Evolutionary conservation across 2,797 vertebrate genomes (phyloP).

Genomic region (Clamator glandarius): DNA sequence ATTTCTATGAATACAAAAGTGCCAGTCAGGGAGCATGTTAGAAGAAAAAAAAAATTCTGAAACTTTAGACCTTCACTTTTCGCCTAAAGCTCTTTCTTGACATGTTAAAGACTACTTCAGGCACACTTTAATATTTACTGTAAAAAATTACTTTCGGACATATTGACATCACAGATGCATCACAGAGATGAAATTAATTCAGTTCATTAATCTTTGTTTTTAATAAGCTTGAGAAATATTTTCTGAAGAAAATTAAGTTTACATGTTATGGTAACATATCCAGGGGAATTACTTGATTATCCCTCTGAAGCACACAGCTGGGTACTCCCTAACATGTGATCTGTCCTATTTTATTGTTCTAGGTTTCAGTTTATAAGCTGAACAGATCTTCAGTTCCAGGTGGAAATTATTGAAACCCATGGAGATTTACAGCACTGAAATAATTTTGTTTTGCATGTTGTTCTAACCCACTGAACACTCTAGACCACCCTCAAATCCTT

Average conservation of each 20-base stretch:
- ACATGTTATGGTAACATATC: background rate
- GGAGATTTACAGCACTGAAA: background rate
- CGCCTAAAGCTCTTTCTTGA: background rate
- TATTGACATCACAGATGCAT: background rate
- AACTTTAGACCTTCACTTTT: background rate
- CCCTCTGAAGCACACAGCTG: background rate
- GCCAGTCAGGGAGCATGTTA: background rate
- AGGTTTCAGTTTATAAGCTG: background rate
- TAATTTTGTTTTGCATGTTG: background rate
- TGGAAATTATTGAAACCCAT: background rate
- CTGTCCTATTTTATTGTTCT: background rate
- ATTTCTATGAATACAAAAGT: background rate
- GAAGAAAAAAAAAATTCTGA: background rate
- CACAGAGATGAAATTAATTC: background rate
- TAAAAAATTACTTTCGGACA: rapidly evolving
- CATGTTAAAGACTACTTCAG: background rate
- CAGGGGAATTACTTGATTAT: background rate
- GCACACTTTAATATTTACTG: background rate
- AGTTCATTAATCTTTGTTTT: background rate
- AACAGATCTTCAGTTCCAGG: background rate
- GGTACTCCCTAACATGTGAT: background rate
- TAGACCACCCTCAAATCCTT: background rate
- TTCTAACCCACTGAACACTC: background rate
- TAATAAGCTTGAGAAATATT: background rate
- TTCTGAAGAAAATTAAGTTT: background rate